Evolutionary conservation across 2,888 invertebrate species (phyloP), one percentile per base, ranked within the genome.

Genomic region (Drosophila niveifrons): DNA sequence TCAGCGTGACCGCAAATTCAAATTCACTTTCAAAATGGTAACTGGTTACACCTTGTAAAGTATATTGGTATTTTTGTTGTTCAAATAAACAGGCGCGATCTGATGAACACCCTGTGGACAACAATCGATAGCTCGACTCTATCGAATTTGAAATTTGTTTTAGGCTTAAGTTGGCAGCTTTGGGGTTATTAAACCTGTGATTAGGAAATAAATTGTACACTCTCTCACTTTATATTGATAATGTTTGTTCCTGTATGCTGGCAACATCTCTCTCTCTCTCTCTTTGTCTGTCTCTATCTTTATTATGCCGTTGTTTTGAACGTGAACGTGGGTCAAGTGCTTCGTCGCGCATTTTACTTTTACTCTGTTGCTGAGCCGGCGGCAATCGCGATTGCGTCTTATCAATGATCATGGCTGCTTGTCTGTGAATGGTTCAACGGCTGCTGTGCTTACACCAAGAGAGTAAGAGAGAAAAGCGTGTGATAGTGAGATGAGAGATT

Each of bases 401-500:
- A 73, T 75, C 76, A 64, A 52, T 17, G 34, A 52, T 48, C 39
- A 11, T 52, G 17, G 34, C 28, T 73, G 13, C 11, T 15, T 44
- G 48, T 41, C 8, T 23, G 47, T 76, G 62, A 71, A 76, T 71
- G 66, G 61, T 51, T 70, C 64, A 73, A 48, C 43, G 57, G 44
- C 36, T 36, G n/a, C 43, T 17, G 50, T 9, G 50, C 15, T 23
- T 11, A 15, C 31, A 15, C 28, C 34, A 10, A 47, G 13, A 18
- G 2, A 18, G 13, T 9, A 15, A 41, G 0, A 43, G 28, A 18
- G 34, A 48, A 41, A 29, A 29, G 15, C 11, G 39, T 36, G 10
- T 23, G 2, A 15, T n/a, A 66, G 2, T 17, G 7, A 55, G 34
- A 36, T 31, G 18, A 23, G 65, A 36, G 47, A 29, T 50, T 13